Evolutionary conservation across 2,888 invertebrate species (phyloP).

Genomic region (Cyclophora albipunctata): DNA sequence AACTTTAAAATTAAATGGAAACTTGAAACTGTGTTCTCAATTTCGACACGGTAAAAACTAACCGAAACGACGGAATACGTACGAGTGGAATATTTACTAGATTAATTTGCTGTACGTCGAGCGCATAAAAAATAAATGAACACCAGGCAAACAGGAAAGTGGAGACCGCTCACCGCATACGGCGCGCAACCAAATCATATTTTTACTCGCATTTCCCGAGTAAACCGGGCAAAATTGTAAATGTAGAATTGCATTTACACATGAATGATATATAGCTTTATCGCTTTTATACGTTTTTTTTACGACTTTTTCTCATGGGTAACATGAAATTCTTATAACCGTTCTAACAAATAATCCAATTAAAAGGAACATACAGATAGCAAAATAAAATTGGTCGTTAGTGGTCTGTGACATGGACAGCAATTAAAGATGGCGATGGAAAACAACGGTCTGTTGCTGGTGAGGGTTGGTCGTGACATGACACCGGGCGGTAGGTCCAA

Average conservation of each 20-base stretch:
- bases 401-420: no score
- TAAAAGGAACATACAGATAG: no score
- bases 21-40: no score
- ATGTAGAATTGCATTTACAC: conserved; percentile 9
- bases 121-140: conserved; percentile 3
- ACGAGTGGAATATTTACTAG: background rate
- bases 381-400: no score
- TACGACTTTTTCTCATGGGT: no score
- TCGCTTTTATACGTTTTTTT: no score
- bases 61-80: conserved; percentile 2
- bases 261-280: conserved; percentile 4
- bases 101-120: background rate
- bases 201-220: conserved; percentile 8
- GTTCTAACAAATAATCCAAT: no score
- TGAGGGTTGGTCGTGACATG: conserved; percentile 1
- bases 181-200: conserved; percentile 15
- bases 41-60: conserved; percentile 1
- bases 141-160: conserved; percentile 3
- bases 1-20: no score
- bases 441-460: no score
- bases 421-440: no score
- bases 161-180: conserved; percentile 5
- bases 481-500: conserved; percentile 16
- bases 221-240: conserved; percentile 10
- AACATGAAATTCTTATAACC: no score